Percentiles rank a stretch among this genome's conserved stretches.
phyloP scores from a whole-genome alignment of 2,888 invertebrate genomes.

The Alcis repandata region DNA sequence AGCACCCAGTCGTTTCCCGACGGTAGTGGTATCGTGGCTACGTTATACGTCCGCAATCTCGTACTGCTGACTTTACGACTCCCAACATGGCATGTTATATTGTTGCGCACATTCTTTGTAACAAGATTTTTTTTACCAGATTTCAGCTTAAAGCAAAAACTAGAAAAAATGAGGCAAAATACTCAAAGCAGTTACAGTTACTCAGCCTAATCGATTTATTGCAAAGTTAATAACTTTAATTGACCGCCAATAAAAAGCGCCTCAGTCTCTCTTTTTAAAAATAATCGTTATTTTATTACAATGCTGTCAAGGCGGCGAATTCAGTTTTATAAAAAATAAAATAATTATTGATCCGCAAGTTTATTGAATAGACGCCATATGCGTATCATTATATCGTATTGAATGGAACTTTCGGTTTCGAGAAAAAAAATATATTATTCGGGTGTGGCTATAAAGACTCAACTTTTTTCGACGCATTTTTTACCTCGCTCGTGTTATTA shows the following conservation, averaged over 20 bases:
- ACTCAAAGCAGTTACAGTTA: background rate
- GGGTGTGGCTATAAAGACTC: constrained; percentile 57
- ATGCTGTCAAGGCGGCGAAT: constrained; percentile 2
- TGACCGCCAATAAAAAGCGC: background rate
- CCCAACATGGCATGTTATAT: constrained; percentile 39
- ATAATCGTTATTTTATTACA: constrained; percentile 9
- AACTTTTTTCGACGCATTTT: constrained; percentile 54
- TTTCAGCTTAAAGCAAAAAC: constrained; percentile 6
- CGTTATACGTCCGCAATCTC: constrained; percentile 46
- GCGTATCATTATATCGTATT: constrained; percentile 67
- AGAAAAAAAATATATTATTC: constrained; percentile 73
- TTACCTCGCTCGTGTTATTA: constrained; percentile 41
- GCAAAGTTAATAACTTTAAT: background rate
- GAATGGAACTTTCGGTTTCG: constrained; percentile 68
- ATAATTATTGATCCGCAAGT: constrained; percentile 58
- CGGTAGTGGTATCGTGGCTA: constrained; percentile 21
- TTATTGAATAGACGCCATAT: constrained; percentile 72
- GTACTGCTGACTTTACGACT: constrained; percentile 48
- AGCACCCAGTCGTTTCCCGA: constrained; percentile 28
- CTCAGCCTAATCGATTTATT: background rate
- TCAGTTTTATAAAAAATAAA: constrained; percentile 40
- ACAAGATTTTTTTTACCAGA: constrained; percentile 29
- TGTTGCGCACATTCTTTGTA: constrained; percentile 41
- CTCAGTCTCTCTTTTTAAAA: background rate
- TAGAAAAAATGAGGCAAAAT: background rate